Evolutionary conservation across 2,888 invertebrate genomes (phyloP), one percentile per base, ranked within the genome.

Genomic region (Drosophila sordidapex): DNA sequence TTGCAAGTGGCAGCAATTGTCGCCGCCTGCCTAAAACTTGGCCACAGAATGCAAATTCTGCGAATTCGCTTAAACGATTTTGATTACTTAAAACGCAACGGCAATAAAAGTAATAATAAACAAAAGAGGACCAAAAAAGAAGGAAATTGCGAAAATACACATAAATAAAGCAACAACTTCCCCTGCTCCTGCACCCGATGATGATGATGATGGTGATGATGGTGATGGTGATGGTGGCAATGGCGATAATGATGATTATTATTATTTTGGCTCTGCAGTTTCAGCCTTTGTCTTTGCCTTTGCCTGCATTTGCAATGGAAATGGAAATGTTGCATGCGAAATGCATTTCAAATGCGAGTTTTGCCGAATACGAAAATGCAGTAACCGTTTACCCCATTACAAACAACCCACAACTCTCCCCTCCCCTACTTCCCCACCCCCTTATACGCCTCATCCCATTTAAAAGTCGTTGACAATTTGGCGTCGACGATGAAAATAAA

Each of bases 31-130:
- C 66, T 62, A 70, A 77, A 76, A 79, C 79, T 79, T 78, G 76
- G 76, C 78, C 78, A 69, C 76, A 78, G 73, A 86, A 83, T 87
- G 84, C 81, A 87, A 84, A 84, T 87, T 79, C 63, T 56, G 60
- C 68, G 81, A 87, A 87, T 84, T 84, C 82, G 82, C 64, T 84
- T 84, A 84, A 84, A 84, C 87, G 84, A 69, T 84, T 84, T 84
- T 87, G 84, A 87, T 82, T 83, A 80, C 87, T 82, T 66, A 78
- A 87, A 83, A 86, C 66, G 82, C 75, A 72, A 43, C 63, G 52
- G 66, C 62, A 75, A 75, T 75, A 78, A 76, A 68, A 78, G 70
- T 74, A 78, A 77, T 66, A 77, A 78, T 67, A 78, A 78, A 70
- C 56, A 70, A 78, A 43, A 51, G 40, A 51, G 18, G 29, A 38